Conservation (phyloP, 2,888 invertebrate species). For the Cosmia trapezina region DNA sequence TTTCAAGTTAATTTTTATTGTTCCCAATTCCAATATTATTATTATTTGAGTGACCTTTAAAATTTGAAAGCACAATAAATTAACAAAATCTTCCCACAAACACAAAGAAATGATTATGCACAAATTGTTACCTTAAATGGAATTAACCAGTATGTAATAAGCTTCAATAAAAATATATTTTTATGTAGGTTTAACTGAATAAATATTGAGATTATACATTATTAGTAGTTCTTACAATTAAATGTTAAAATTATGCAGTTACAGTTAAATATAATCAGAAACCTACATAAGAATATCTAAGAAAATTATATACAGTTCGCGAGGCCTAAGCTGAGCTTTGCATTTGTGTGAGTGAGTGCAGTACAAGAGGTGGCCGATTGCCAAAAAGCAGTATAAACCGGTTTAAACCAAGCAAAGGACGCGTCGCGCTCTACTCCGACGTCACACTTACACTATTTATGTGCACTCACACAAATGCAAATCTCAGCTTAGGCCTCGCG, state of each 20-base stretch:
- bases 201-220: slow-evolving; percentile 47
- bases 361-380: no score
- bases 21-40: slow-evolving; percentile 3
- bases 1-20: not conserved
- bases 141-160: slow-evolving; percentile 39
- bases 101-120: slow-evolving; percentile 64
- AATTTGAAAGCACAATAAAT: slow-evolving; percentile 56
- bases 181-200: slow-evolving; percentile 60
- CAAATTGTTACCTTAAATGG: slow-evolving; percentile 51
- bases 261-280: slow-evolving; percentile 33
- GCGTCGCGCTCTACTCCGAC: no score
- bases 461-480: no score
- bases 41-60: slow-evolving; percentile 24
- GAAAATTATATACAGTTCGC: slow-evolving; percentile 7
- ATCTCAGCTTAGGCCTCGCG: no score
- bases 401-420: no score
- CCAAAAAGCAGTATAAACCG: no score
- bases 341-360: no score
- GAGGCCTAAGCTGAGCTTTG: no score
- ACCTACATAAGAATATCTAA: slow-evolving; percentile 55
- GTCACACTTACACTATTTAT: no score
- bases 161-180: slow-evolving; percentile 58
- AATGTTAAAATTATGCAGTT: slow-evolving; percentile 39
- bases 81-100: slow-evolving; percentile 45
- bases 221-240: slow-evolving; percentile 38